Evolutionary conservation across 92 coral and sea anemone genomes (phyloP).

Genomic region (Epizoanthus scotinus): DNA sequence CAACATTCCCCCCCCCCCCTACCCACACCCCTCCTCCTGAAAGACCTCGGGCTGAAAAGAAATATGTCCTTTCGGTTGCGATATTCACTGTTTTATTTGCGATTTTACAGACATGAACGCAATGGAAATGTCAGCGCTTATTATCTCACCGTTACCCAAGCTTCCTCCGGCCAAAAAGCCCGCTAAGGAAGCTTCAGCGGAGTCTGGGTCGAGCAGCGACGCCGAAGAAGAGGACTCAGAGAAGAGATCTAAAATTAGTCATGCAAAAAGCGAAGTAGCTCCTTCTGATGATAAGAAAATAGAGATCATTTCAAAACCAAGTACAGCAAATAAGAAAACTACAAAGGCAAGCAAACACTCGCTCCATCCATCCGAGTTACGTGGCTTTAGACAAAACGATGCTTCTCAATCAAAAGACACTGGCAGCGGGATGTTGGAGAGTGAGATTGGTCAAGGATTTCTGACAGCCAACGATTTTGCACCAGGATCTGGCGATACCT

Average conservation of each 20-base stretch:
- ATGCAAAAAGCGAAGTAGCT: background rate
- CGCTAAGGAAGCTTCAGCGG: background rate
- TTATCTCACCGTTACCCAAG: conserved; percentile 80
- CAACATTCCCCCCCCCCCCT: too few species aligned
- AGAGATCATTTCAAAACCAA: background rate
- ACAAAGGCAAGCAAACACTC: conserved; percentile 18
- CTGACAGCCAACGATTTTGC: conserved; percentile 24
- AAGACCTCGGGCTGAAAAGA: too few species aligned
- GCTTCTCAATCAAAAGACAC: conserved; percentile 28
- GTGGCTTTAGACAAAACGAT: conserved; percentile 25
- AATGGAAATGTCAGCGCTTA: conserved; percentile 96
- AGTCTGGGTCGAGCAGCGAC: conserved; percentile 24
- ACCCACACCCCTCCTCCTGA: too few species aligned
- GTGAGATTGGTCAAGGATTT: conserved; percentile 34
- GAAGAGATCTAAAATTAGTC: conserved; percentile 17
- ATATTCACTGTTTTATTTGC: background rate
- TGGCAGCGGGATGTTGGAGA: conserved; percentile 38
- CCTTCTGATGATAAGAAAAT: conserved; percentile 11
- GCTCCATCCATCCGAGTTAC: conserved; percentile 20
- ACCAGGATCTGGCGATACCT: conserved; percentile 26
- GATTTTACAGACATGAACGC: conserved; percentile 74
- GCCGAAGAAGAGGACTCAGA: background rate
- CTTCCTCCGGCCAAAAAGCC: conserved; percentile 65
- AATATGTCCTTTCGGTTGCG: too few species aligned
- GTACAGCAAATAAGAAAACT: conserved; percentile 1